Percentiles rank a stretch among this genome's conserved stretches.
phyloP scores from a whole-genome alignment of 2,113 vertebrate genomes.

The Crotalus viridis region DNA sequence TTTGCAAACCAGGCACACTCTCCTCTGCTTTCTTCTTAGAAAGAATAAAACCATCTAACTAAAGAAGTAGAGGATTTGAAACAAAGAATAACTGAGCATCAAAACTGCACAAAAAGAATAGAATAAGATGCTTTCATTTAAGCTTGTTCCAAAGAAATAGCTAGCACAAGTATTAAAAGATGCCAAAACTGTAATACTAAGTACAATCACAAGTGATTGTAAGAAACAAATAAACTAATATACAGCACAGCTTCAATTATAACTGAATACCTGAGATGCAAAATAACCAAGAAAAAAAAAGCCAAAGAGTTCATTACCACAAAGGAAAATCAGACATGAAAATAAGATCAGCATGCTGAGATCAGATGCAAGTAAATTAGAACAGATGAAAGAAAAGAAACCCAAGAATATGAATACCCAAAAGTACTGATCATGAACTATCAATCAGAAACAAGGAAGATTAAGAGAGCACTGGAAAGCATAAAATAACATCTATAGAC shows the following conservation, averaged over 20 bases:
- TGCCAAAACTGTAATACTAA: background rate
- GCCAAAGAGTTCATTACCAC: background rate
- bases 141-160: background rate
- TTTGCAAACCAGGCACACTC: background rate
- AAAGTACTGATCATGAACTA: background rate
- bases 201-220: background rate
- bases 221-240: background rate
- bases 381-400: background rate
- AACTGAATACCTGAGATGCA: background rate
- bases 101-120: background rate
- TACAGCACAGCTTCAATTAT: background rate
- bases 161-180: background rate
- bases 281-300: background rate
- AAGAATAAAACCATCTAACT: background rate
- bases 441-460: background rate
- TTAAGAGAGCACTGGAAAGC: background rate
- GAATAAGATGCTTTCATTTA: background rate
- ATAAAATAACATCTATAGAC: background rate
- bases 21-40: background rate
- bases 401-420: background rate
- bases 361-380: background rate
- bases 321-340: background rate
- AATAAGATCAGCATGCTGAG: background rate
- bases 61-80: background rate
- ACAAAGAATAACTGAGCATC: background rate